Evolutionary conservation across 2,113 vertebrate species (phyloP), one percentile per base, ranked within the genome.

Genomic region (Paramisgurnus dabryanus): DNA sequence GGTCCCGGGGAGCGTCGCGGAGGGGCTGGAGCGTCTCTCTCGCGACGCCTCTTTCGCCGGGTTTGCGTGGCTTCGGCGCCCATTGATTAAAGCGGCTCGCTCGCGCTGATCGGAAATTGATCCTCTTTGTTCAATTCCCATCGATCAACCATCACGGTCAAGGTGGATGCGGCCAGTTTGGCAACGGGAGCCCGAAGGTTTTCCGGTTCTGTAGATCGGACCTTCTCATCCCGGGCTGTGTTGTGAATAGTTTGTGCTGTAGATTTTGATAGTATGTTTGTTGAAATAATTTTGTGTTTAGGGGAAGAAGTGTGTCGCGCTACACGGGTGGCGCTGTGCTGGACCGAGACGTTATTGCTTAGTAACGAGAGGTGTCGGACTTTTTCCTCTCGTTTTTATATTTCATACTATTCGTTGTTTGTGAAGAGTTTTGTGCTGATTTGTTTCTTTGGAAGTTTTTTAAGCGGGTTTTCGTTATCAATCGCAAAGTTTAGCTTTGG

Each of bases 41-140:
- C 81, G 85, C 84, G 86, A 87, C 85, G 73, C 58, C 81, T 75
- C 83, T 53, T 83, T 82, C 71, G 79, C 86, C 84, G 84, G 84
- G 81, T 83, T 88, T 86, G 75, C 22, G 63, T 58, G 55, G 55
- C 55, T n/a, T n/a, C 55, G 6, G 55, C 40, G 75, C 61, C 89
- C 91, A 92, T 91, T 91, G 93, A 94, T 94, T 90, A 87, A 88
- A 90, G 92, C 89, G 91, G 90, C 86, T 89, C 88, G 84, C 83
- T 84, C 86, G 85, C 81, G 84, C 82, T 87, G 87, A 93, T 93
- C 93, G 87, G 93, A 93, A 93, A 94, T 94, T 93, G 93, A 94
- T 94, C 92, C 93, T 91, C 93, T 94, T 94, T 94, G 93, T 94
- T 95, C 94, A 92, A 95, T 95, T 94, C 84, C 85, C 94, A 95